Evolutionary conservation across 2,113 vertebrate species (phyloP).

Genomic region (Nothoprocta perdicaria): DNA sequence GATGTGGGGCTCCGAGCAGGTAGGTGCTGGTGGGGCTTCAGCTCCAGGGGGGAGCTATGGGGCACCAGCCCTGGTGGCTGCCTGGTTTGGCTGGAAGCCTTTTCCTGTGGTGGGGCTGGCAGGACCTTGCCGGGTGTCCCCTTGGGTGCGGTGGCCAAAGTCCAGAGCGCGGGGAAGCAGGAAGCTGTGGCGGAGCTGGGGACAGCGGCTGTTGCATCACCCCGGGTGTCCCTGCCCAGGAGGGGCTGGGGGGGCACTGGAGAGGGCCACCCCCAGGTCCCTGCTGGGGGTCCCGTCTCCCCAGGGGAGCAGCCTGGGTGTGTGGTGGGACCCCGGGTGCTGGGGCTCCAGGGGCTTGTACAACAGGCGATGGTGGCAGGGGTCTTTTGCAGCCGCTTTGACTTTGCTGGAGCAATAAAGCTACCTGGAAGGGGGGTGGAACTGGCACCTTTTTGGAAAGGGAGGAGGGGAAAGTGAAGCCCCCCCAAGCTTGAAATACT

Average conservation of each 20-base stretch:
- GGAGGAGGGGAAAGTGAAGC: not conserved
- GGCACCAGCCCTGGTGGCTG: too few relatives aligned
- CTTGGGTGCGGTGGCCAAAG: not conserved
- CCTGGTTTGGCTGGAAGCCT: not conserved
- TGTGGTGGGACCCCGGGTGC: fast-evolving
- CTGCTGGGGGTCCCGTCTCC: fast-evolving
- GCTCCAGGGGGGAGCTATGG: not conserved
- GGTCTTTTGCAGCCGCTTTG: not conserved
- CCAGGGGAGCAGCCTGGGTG: not conserved
- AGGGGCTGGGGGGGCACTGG: not conserved
- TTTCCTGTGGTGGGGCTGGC: not conserved
- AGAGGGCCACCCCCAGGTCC: fast-evolving
- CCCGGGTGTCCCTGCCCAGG: not conserved
- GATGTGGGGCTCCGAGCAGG: fast-evolving
- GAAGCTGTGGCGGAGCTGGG: not conserved
- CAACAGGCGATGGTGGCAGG: fast-evolving
- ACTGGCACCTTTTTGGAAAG: not conserved
- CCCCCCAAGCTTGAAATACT: not conserved
- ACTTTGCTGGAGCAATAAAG: not conserved
- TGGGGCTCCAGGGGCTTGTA: not conserved
- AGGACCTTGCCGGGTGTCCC: fast-evolving
- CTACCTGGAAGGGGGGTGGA: not conserved
- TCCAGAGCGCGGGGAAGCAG: not conserved
- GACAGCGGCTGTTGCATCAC: not conserved
- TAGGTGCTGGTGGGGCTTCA: not conserved